Conservation (phyloP, 2,797 vertebrate species). For the Poeciliopsis paucimaculata region DNA sequence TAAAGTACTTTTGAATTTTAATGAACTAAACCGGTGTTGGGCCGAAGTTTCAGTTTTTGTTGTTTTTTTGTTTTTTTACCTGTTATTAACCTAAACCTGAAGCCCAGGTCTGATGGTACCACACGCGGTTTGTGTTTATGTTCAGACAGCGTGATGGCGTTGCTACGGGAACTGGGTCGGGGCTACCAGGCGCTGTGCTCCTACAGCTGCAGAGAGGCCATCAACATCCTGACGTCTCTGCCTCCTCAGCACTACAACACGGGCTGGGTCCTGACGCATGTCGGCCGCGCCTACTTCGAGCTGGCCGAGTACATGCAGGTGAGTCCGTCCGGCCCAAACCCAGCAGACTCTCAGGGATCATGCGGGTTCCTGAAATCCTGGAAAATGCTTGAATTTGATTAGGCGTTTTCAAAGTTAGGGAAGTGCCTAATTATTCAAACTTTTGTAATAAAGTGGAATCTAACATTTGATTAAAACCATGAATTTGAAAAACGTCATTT, state of each 20-base stretch:
- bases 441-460: no score
- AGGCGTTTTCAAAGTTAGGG: no score
- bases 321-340: slow-evolving; percentile 18
- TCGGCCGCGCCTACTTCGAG: slow-evolving; percentile 97
- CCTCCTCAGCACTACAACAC: slow-evolving; percentile 98
- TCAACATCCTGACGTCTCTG: slow-evolving; percentile 90
- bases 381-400: no score
- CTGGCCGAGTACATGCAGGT: slow-evolving; percentile 98
- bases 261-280: slow-evolving; percentile 95
- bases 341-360: no score
- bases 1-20: no score
- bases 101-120: not conserved
- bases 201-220: slow-evolving; percentile 96
- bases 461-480: no score
- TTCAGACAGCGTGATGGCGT: slow-evolving; percentile 66
- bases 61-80: not conserved
- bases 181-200: slow-evolving; percentile 95
- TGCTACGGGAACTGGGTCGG: slow-evolving; percentile 92
- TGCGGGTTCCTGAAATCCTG: no score
- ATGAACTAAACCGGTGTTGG: not conserved
- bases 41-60: not conserved
- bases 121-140: not conserved
- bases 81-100: not conserved
- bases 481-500: no score
- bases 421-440: no score